These are phyloP conservation scores for Gymnocheta viridis DNA, from an alignment of 2,888 invertebrate genomes.

Conservation along the genomic window DNA sequence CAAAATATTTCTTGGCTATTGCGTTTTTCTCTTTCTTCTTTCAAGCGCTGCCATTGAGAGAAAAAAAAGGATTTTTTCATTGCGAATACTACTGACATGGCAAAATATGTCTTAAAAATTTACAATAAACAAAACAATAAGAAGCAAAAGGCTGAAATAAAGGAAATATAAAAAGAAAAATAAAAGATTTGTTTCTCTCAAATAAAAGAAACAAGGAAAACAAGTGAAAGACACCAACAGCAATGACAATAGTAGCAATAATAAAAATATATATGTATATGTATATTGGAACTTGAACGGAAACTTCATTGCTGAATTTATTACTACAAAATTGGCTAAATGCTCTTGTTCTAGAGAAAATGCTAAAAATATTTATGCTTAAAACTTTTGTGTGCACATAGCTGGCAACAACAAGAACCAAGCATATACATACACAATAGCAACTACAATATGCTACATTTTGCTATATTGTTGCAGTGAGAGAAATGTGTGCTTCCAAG, in stretches of 20 bases:
- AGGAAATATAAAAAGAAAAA: slow-evolving; percentile 17
- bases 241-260: neutral
- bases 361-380: slow-evolving; percentile 54
- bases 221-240: slow-evolving; percentile 26
- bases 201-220: neutral
- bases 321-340: slow-evolving; percentile 65
- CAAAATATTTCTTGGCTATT: slow-evolving; percentile 35
- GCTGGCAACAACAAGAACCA: slow-evolving; percentile 45
- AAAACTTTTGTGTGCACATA: slow-evolving; percentile 59
- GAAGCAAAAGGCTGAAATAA: slow-evolving; percentile 3
- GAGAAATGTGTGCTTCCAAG: neutral
- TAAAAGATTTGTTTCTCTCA: neutral
- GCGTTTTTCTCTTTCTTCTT: neutral
- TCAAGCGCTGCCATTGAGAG: neutral
- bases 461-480: neutral
- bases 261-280: neutral
- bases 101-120: slow-evolving; percentile 47
- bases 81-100: slow-evolving; percentile 28
- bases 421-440: slow-evolving; percentile 25
- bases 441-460: slow-evolving; percentile 37
- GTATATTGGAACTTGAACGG: slow-evolving; percentile 48
- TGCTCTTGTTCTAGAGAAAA: slow-evolving; percentile 38
- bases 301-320: slow-evolving; percentile 65
- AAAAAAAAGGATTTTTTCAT: neutral
- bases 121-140: slow-evolving; percentile 4